Percentiles rank a stretch among this genome's conserved stretches.
These are phyloP conservation scores for Phaethornis superciliosus DNA, from an alignment of 2,113 vertebrate species.

Conservation along the genomic window DNA sequence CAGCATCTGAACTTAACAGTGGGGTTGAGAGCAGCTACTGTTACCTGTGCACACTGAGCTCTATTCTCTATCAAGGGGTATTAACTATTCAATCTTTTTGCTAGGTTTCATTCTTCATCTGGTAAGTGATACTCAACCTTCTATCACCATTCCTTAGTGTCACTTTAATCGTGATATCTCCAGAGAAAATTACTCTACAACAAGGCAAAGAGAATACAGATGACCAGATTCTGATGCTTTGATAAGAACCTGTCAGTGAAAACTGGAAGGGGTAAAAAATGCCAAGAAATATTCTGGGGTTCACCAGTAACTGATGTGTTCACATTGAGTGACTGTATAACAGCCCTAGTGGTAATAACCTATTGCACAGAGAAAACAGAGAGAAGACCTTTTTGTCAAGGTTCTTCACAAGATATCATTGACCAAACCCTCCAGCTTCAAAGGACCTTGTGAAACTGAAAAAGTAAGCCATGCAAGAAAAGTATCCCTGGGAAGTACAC, in stretches of 20 bases:
- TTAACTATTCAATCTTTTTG: background rate
- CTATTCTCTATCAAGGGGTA: background rate
- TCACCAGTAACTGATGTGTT: background rate
- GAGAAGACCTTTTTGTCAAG: background rate
- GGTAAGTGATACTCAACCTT: background rate
- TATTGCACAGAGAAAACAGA: background rate
- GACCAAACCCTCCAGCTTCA: background rate
- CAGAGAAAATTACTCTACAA: background rate
- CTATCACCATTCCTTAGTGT: background rate
- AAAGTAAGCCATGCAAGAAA: background rate
- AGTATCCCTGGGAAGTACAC: background rate
- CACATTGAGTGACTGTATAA: rapidly evolving
- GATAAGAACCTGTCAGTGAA: background rate
- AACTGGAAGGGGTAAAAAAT: background rate
- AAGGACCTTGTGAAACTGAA: background rate
- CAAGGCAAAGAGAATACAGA: background rate
- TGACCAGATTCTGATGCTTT: background rate
- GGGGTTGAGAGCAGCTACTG: background rate
- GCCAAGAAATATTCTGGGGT: background rate
- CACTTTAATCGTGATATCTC: background rate
- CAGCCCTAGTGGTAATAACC: background rate
- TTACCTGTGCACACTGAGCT: no score
- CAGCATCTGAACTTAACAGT: background rate
- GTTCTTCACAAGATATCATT: background rate
- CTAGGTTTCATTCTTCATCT: background rate